These are phyloP conservation scores for Pocillopora damicornis DNA, from an alignment of 64 coral and sea anemone genomes.

Conservation along the genomic window DNA sequence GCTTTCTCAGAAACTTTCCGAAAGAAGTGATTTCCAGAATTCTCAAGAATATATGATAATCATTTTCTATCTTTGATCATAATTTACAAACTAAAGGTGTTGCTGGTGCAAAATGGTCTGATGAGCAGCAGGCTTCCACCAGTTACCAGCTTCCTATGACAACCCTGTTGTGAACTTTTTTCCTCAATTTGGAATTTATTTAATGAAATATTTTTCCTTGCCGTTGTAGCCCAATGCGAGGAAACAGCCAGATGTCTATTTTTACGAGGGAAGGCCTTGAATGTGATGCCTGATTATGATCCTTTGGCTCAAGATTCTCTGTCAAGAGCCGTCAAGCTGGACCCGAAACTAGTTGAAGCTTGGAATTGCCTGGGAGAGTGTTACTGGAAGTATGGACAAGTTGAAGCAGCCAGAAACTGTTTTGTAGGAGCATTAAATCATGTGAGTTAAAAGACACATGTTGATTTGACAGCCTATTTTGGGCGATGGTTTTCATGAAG, in stretches of 20 bases:
- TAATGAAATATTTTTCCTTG: background rate
- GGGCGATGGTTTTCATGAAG: too few relatives aligned
- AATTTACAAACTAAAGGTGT: too few relatives aligned
- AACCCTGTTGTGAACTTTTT: too few relatives aligned
- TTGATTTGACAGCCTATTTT: background rate
- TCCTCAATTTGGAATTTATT: too few relatives aligned
- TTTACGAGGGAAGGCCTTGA: constrained; percentile 88
- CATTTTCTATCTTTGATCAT: too few relatives aligned
- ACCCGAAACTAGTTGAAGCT: constrained; percentile 86
- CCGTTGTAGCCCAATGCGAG: constrained; percentile 45
- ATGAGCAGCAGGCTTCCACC: too few relatives aligned
- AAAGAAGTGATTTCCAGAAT: too few relatives aligned
- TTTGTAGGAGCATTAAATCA: constrained; percentile 89
- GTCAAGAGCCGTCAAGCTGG: constrained; percentile 90
- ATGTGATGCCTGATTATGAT: constrained; percentile 76
- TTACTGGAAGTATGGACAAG: constrained; percentile 95
- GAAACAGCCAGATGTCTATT: constrained; percentile 84
- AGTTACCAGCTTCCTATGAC: too few relatives aligned
- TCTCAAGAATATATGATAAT: too few relatives aligned
- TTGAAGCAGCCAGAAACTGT: constrained; percentile 89
- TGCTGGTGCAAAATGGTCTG: too few relatives aligned
- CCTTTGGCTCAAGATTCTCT: constrained; percentile 77
- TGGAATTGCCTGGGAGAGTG: constrained; percentile 98
- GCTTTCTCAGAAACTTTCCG: too few relatives aligned
- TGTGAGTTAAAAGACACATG: constrained; percentile 28